phyloP scores from a whole-genome alignment of 64 coral and sea anemone species.

The Montipora foliosa region DNA sequence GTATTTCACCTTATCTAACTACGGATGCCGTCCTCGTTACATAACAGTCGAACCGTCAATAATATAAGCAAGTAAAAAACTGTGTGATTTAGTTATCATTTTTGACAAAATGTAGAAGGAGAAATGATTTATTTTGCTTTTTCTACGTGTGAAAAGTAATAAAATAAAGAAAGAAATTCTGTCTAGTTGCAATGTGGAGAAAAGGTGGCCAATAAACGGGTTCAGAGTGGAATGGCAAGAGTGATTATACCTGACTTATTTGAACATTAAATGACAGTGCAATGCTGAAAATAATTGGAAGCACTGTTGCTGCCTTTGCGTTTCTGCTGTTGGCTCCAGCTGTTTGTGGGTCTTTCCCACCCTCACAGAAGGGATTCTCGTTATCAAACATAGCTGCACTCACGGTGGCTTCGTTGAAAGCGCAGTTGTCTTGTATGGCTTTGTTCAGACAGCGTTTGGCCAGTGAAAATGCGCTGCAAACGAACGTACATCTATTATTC shows the following conservation, averaged over 20 bases:
- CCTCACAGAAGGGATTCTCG: slow-evolving; percentile 33
- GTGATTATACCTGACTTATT: neutral
- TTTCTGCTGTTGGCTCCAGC: neutral
- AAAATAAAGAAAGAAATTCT: too few relatives aligned
- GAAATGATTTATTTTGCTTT: too few relatives aligned
- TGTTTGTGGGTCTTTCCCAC: slow-evolving; percentile 5
- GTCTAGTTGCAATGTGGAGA: too few relatives aligned
- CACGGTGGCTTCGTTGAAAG: neutral
- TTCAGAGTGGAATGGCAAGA: too few relatives aligned
- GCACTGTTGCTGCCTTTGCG: neutral
- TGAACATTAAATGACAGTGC: neutral
- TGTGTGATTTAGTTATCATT: too few relatives aligned
- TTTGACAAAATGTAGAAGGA: too few relatives aligned
- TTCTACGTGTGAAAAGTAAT: too few relatives aligned
- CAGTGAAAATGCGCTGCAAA: slow-evolving; percentile 19
- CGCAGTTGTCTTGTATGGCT: neutral
- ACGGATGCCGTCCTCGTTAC: too few relatives aligned
- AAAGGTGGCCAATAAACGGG: too few relatives aligned
- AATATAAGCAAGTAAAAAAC: too few relatives aligned
- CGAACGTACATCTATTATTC: neutral
- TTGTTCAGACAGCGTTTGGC: slow-evolving; percentile 28
- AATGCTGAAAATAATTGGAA: neutral
- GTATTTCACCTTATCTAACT: too few relatives aligned
- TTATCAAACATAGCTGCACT: slow-evolving; percentile 15
- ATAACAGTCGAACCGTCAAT: too few relatives aligned